phyloP scores from a whole-genome alignment of 1,140 invertebrate genomes.

The Drosophila biarmipes region DNA sequence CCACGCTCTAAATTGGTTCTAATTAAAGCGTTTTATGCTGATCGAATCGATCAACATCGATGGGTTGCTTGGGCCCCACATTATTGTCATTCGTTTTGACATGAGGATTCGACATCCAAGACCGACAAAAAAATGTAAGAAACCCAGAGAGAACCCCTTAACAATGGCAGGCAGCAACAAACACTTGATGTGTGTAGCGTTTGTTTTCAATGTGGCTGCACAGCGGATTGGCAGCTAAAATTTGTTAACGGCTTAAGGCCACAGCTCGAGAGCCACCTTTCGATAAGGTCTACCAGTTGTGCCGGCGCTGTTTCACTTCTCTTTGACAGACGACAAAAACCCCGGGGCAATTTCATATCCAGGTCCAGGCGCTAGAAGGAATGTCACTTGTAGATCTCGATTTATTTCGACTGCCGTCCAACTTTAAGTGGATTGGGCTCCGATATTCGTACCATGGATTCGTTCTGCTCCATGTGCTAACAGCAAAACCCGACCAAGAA shows the following conservation, averaged over 20 bases:
- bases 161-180: conserved; percentile 67
- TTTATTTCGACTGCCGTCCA: conserved; percentile 54
- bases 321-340: conserved; percentile 68
- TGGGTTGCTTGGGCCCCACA: conserved; percentile 34
- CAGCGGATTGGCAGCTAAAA: conserved; percentile 71
- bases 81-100: conserved; percentile 71
- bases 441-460: conserved; percentile 36
- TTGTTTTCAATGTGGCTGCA: conserved; percentile 64
- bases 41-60: conserved; percentile 76
- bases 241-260: conserved; percentile 76
- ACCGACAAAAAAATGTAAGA: conserved; percentile 5
- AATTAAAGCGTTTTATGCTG: conserved; percentile 78
- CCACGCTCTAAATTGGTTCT: conserved; percentile 80
- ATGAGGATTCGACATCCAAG: conserved; percentile 41
- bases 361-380: conserved; percentile 68
- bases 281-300: conserved; percentile 62
- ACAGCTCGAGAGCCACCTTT: conserved; percentile 65
- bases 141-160: conserved; percentile 35
- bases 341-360: conserved; percentile 44
- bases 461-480: conserved; percentile 50
- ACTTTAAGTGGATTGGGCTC: conserved; percentile 60
- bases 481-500: conserved; percentile 52
- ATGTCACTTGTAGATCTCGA: conserved; percentile 64
- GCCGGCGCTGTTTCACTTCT: conserved; percentile 43
- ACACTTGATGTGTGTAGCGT: conserved; percentile 74